Conservation (phyloP, 2,888 invertebrate species). For the Ophion costatus region DNA sequence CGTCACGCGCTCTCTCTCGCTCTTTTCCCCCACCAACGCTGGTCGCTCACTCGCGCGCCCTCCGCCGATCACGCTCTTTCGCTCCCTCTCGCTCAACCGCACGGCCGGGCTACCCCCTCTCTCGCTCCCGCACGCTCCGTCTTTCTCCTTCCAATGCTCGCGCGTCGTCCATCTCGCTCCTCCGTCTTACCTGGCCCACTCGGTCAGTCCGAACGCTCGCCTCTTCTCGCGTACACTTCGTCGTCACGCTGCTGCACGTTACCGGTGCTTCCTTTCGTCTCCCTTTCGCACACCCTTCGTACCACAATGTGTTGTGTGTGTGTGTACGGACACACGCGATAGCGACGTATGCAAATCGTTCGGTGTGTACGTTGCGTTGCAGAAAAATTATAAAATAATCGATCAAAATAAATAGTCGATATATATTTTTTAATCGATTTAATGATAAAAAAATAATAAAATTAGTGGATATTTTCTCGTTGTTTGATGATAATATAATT, state of each 20-base stretch:
- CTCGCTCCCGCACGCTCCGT: not conserved
- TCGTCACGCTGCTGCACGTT: slow-evolving; percentile 54
- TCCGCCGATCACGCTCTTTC: slow-evolving; percentile 5
- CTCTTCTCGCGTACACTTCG: slow-evolving; percentile 52
- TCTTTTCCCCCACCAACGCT: slow-evolving; percentile 10
- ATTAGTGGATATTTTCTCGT: no score
- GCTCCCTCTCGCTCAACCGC: slow-evolving; percentile 9
- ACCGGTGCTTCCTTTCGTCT: slow-evolving; percentile 31
- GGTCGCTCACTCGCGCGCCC: not conserved
- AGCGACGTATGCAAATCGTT: no score
- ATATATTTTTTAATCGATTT: no score
- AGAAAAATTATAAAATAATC: no score
- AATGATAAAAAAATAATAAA: no score
- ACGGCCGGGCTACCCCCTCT: slow-evolving; percentile 1
- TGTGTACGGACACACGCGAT: no score
- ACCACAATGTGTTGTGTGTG: no score
- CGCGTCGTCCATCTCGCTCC: not conserved
- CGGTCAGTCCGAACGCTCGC: slow-evolving; percentile 14
- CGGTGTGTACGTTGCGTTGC: no score
- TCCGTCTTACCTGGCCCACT: slow-evolving; percentile 36
- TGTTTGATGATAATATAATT: no score
- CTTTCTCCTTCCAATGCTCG: not conserved
- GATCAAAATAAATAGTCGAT: no score
- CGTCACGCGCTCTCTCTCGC: slow-evolving; percentile 28
- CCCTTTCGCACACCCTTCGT: slow-evolving; percentile 7